A percentile compares a stretch with the other conserved stretches of the same genome.
These are phyloP conservation scores for Zeuzera pyrina DNA, from an alignment of 2,888 invertebrate species.

Conservation along the genomic window DNA sequence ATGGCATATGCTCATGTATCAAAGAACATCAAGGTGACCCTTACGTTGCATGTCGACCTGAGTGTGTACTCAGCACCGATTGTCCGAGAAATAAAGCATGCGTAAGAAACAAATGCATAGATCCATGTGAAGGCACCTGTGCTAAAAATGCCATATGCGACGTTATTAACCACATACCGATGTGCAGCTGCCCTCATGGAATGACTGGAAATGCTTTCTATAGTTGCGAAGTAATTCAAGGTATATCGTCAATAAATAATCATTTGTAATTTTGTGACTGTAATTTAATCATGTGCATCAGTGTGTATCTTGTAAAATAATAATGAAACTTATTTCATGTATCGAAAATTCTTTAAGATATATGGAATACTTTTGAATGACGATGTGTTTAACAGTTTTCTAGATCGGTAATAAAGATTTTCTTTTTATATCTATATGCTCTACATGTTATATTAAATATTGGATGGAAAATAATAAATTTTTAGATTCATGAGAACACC, in stretches of 20 bases:
- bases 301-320: too few species aligned
- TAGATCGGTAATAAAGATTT: too few species aligned
- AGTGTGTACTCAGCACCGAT: conserved; percentile 79
- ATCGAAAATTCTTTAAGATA: too few species aligned
- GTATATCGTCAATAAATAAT: too few species aligned
- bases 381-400: too few species aligned
- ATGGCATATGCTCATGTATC: conserved; percentile 74
- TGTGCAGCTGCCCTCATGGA: conserved; percentile 79
- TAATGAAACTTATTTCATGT: too few species aligned
- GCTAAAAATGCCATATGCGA: conserved; percentile 80
- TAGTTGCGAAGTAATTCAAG: conserved; percentile 71
- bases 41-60: conserved; percentile 78
- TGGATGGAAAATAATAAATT: not conserved
- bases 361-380: too few species aligned
- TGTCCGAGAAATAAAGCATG: conserved; percentile 78
- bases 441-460: too few species aligned
- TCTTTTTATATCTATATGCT: too few species aligned
- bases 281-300: not conserved
- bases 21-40: conserved; percentile 79
- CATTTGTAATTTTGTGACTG: conserved; percentile 1
- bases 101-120: conserved; percentile 76
- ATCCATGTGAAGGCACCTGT: conserved; percentile 82
- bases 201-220: conserved; percentile 80
- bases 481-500: not conserved
- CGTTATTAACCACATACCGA: conserved; percentile 80